Base-by-base conservation (phyloP, 37 sponge, comb jelly and placozoan species). In the Mnemiopsis leidyi region DNA sequence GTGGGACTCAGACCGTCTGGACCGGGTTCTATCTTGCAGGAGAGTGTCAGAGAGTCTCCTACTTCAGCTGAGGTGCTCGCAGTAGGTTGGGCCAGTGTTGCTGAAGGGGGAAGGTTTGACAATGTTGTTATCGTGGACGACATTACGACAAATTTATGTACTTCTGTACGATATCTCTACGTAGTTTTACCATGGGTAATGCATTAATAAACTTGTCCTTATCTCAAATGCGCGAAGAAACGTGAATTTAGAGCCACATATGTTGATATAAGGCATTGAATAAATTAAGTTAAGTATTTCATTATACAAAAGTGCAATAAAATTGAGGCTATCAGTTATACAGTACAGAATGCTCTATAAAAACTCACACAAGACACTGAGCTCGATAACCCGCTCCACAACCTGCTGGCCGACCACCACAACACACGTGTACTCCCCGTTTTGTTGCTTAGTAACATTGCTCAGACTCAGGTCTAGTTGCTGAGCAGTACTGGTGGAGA, bases 341-440 rank as follows among this genome's bases (percentile, higher is more conserved):
- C n/a, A 48, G 61, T 18, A 48, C 5, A 48, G 61, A 48, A 48
- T 5, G 61, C 61, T 48, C 13, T 48, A 48, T 25, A 69, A 20
- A 23, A 32, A 77, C 36, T 32, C 33, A 77, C 79, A 21, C 32
- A 85, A 25, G 0, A 85, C 90, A 40, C 21, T 25, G 26, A 85
- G 36, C 0, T 28, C 35, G 0, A 85, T 61, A 18, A 29, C 61
- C 9, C 61, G 90, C 35, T 85, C 29, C 7, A 85, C 13, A 0
- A 61, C 3, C 2, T 40, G 29, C 48, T 2, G 29, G 2, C 61
- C 48, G 36, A 26, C 9, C 26, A 85, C 90, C 9, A 85, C 90
- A 23, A 29, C n/a, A 85, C 90, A 85, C 23, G 90, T 85, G 48
- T 85, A 85, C 32, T 23, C 61, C 38, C 90, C 90, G 9, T 28